Percentiles rank a stretch among this genome's conserved stretches.
Conservation (phyloP, 2,888 invertebrate species). For the Sympetrum striolatum region DNA sequence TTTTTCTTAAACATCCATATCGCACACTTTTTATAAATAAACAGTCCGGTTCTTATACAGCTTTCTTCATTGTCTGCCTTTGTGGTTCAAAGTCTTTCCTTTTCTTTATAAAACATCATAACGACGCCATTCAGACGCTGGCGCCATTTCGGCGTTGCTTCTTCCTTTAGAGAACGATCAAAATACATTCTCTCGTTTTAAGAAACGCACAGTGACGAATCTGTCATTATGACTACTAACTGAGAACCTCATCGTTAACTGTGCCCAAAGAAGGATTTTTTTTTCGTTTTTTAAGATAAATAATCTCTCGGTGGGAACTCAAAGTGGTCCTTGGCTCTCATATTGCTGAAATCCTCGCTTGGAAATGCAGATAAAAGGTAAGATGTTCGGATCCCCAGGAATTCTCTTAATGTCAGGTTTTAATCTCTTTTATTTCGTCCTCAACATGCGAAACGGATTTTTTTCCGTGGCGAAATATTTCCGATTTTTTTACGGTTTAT, state of each 20-base stretch:
- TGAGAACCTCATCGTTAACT: too few species aligned
- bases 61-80: background rate
- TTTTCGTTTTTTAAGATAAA: too few species aligned
- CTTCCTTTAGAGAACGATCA: background rate
- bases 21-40: too few species aligned
- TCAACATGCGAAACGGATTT: background rate
- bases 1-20: too few species aligned
- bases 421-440: background rate
- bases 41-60: background rate
- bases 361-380: background rate
- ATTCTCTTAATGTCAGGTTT: background rate
- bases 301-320: too few species aligned
- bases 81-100: background rate
- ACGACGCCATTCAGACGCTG: too few species aligned
- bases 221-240: too few species aligned
- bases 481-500: background rate
- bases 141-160: background rate
- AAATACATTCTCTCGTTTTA: background rate
- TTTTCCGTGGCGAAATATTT: background rate
- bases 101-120: background rate
- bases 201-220: too few species aligned
- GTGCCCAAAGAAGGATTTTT: too few species aligned
- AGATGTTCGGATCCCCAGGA: background rate
- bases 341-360: too few species aligned
- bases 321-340: too few species aligned